These are phyloP conservation scores for Urocolius indicus DNA, from an alignment of 2,113 vertebrate genomes.

Conservation along the genomic window DNA sequence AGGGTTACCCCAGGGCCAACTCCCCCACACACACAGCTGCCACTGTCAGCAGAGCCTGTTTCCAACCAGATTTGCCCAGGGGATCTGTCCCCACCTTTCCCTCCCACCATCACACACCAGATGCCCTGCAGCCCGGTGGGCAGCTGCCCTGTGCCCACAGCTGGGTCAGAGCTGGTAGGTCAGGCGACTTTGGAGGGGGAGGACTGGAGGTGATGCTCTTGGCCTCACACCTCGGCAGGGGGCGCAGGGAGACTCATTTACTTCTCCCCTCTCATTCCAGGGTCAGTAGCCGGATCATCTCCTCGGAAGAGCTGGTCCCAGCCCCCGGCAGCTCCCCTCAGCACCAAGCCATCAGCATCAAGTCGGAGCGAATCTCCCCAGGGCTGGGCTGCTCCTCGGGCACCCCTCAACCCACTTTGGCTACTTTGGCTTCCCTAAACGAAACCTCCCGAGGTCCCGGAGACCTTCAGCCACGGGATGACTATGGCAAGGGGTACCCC, in stretches of 20 bases:
- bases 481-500: slow-evolving; percentile 79
- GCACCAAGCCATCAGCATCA: slow-evolving; percentile 85
- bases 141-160: rapidly evolving
- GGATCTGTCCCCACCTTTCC: rapidly evolving
- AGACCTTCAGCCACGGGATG: slow-evolving; percentile 67
- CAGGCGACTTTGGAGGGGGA: not conserved
- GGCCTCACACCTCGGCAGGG: rapidly evolving
- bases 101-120: rapidly evolving
- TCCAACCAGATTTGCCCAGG: not conserved
- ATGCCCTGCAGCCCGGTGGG: not conserved
- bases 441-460: slow-evolving; percentile 40
- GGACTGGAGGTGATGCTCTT: rapidly evolving
- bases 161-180: not conserved
- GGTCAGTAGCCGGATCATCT: slow-evolving; percentile 62
- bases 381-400: slow-evolving; percentile 77
- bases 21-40: rapidly evolving
- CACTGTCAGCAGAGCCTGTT: not conserved
- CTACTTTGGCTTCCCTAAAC: slow-evolving; percentile 62
- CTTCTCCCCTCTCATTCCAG: slow-evolving; percentile 46
- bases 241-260: rapidly evolving
- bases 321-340: slow-evolving; percentile 63
- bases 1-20: not conserved
- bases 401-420: slow-evolving; percentile 67
- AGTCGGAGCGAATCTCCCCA: slow-evolving; percentile 88
- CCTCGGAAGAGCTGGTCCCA: slow-evolving; percentile 61